Evolutionary conservation across 2,113 vertebrate genomes (phyloP).

Genomic region (Crocuta crocuta): DNA sequence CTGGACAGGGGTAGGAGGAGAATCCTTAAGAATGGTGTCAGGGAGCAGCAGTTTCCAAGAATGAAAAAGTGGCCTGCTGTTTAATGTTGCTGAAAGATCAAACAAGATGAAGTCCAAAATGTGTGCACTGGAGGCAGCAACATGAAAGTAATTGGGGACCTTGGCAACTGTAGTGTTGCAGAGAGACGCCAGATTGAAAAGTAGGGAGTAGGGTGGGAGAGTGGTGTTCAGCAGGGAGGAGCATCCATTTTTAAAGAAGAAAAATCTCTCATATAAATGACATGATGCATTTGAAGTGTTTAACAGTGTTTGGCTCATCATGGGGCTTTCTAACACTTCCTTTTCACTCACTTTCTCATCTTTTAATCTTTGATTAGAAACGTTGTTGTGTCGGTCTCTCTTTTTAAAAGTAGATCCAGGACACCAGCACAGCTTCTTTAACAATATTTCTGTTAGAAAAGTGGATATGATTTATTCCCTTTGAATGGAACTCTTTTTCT

Average conservation of each 20-base stretch:
- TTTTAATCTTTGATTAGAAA: background rate
- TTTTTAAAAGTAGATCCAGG: background rate
- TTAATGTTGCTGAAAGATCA: background rate
- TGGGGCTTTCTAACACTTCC: background rate
- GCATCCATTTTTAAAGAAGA: background rate
- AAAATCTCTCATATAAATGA: background rate
- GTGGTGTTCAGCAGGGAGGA: no score
- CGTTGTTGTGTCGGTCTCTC: background rate
- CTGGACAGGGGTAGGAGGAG: background rate
- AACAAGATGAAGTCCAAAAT: background rate
- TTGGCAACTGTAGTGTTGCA: background rate
- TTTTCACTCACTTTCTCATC: background rate
- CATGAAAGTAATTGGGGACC: no score
- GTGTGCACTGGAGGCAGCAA: background rate
- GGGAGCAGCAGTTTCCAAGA: background rate
- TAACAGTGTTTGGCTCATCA: background rate
- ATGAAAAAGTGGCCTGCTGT: background rate
- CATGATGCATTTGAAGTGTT: background rate
- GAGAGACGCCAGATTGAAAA: background rate
- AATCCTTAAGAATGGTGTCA: background rate
- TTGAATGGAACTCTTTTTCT: background rate
- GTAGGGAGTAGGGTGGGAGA: rapidly evolving
- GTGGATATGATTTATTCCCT: background rate
- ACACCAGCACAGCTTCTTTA: background rate
- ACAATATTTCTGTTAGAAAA: background rate